Evolutionary conservation across 2,888 invertebrate species (phyloP).

Genomic region (Esperia sulphurella): DNA sequence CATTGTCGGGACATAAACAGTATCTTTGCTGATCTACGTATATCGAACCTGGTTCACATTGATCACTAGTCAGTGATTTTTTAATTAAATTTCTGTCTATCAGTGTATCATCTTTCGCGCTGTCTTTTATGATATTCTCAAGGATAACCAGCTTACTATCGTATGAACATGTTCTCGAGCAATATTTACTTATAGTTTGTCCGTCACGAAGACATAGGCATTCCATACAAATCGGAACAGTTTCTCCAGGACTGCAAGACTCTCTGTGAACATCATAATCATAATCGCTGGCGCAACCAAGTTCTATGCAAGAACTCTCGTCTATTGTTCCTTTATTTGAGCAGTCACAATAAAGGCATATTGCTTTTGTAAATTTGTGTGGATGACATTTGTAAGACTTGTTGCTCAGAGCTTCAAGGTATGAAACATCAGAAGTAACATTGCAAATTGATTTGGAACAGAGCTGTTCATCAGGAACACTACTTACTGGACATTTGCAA

Average conservation of each 20-base stretch:
- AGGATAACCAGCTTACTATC: conserved; percentile 49
- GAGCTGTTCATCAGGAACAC: conserved; percentile 33
- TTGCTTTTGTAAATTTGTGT: conserved; percentile 45
- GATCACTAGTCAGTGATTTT: conserved; percentile 21
- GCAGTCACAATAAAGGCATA: conserved; percentile 61
- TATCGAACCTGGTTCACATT: conserved; percentile 46
- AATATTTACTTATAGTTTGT: conserved; percentile 39
- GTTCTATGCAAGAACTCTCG: conserved; percentile 47
- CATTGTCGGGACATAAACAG: conserved; percentile 55
- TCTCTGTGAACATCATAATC: conserved; percentile 29
- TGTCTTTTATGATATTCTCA: conserved; percentile 41
- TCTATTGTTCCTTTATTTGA: conserved; percentile 39
- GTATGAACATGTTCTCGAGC: conserved; percentile 48
- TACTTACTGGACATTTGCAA: conserved; percentile 50
- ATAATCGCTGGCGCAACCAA: conserved; percentile 40
- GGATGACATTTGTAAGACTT: conserved; percentile 33
- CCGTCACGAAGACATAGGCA: conserved; percentile 54
- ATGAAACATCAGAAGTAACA: conserved; percentile 16
- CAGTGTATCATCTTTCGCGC: conserved; percentile 20
- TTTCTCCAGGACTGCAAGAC: conserved; percentile 49
- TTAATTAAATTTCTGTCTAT: conserved; percentile 36
- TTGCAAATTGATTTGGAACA: conserved; percentile 41
- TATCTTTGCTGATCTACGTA: conserved; percentile 45
- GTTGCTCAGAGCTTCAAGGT: conserved; percentile 28
- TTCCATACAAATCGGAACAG: conserved; percentile 53